Conservation (phyloP, 2,888 invertebrate species). For the Syrista parreyssii region DNA sequence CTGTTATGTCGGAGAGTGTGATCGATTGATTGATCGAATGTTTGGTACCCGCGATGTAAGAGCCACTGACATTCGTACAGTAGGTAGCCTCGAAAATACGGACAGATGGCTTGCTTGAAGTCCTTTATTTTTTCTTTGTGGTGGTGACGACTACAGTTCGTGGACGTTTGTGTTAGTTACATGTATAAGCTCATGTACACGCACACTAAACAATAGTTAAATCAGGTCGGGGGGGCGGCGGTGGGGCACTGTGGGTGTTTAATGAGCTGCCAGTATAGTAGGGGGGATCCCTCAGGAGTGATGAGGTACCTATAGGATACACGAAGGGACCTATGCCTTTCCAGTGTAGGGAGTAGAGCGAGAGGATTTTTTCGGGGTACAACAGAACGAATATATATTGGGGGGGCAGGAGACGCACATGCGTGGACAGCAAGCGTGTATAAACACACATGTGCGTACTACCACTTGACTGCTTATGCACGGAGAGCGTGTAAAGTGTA, state of each 20-base stretch:
- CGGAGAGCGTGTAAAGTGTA: slow-evolving; percentile 55
- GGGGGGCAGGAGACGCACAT: slow-evolving; percentile 46
- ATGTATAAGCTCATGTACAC: slow-evolving; percentile 26
- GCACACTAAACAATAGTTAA: slow-evolving; percentile 60
- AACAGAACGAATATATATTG: slow-evolving; percentile 31
- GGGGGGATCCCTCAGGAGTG: slow-evolving; percentile 28
- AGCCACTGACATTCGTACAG: slow-evolving; percentile 45
- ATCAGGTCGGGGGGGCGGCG: slow-evolving; percentile 54
- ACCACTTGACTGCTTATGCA: slow-evolving; percentile 58
- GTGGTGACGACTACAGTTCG: slow-evolving; percentile 16
- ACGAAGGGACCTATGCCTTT: slow-evolving; percentile 7
- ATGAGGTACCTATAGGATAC: slow-evolving; percentile 21
- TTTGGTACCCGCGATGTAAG: slow-evolving; percentile 31
- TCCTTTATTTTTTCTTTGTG: not conserved
- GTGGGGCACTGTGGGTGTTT: slow-evolving; percentile 62
- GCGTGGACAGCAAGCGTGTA: not conserved
- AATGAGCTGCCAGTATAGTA: slow-evolving; percentile 58
- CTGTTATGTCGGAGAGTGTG: no score
- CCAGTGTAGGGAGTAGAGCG: slow-evolving; percentile 12
- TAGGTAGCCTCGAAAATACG: slow-evolving; percentile 41
- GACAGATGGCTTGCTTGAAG: slow-evolving; percentile 56
- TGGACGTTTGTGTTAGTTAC: slow-evolving; percentile 19
- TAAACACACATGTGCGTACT: slow-evolving; percentile 10
- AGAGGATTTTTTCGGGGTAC: slow-evolving; percentile 8
- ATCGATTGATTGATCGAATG: slow-evolving; percentile 9